These are phyloP conservation scores for Andrena flavipes DNA, from an alignment of 2,888 invertebrate species.

Conservation along the genomic window DNA sequence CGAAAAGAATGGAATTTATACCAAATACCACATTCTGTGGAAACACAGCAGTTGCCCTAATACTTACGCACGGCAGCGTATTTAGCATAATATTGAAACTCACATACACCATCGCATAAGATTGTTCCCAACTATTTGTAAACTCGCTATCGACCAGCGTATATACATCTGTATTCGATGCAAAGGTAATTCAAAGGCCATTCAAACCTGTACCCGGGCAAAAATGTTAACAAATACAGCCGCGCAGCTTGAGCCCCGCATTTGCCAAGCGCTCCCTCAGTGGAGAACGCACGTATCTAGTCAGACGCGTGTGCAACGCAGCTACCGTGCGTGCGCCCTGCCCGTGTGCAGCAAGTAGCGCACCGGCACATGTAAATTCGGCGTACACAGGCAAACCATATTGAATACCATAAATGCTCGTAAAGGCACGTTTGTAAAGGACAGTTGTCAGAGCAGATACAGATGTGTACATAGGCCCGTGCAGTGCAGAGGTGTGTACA, in stretches of 20 bases:
- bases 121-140: not conserved
- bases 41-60: not conserved
- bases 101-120: not conserved
- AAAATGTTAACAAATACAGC: not conserved
- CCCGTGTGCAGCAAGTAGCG: not conserved
- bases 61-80: too few relatives aligned
- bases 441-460: conserved; percentile 8
- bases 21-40: too few relatives aligned
- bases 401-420: conserved; percentile 38
- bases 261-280: not conserved
- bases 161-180: not conserved
- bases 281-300: not conserved
- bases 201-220: not conserved
- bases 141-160: not conserved
- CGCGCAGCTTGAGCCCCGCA: not conserved
- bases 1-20: too few relatives aligned
- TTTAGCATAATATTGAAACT: not conserved
- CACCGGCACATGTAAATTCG: not conserved
- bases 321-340: not conserved
- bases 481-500: not conserved
- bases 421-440: conserved; percentile 13
- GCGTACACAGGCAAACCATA: not conserved
- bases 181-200: not conserved
- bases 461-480: not conserved
- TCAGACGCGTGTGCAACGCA: conserved; percentile 2